Conservation (phyloP, 2,888 invertebrate genomes). For the Sphaerophoria taeniata region DNA sequence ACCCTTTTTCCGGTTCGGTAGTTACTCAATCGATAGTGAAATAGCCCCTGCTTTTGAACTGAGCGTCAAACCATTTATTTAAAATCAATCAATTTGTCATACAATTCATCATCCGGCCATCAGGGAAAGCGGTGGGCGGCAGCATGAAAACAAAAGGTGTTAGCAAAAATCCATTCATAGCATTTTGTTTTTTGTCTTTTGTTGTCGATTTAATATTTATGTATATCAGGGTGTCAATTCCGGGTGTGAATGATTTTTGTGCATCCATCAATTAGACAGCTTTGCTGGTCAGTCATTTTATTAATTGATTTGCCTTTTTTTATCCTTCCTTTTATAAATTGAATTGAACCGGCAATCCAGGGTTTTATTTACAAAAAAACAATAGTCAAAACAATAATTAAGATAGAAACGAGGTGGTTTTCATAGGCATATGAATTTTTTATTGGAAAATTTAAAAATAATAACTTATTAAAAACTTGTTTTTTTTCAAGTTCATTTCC, state of each 20-base stretch:
- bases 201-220: conserved; percentile 22
- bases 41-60: not conserved
- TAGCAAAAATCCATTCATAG: conserved; percentile 34
- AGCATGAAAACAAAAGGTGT: conserved; percentile 48
- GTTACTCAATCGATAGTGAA: conserved; percentile 1
- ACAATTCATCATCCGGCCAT: conserved; percentile 50
- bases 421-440: no score
- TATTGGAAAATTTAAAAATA: not conserved
- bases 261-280: conserved; percentile 69
- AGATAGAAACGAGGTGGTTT: no score
- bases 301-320: conserved; percentile 10
- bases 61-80: not conserved
- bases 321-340: not conserved
- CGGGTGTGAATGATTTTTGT: conserved; percentile 60
- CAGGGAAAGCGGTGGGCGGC: not conserved
- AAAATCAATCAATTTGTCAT: conserved; percentile 58
- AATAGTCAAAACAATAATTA: not conserved
- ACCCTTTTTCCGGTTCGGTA: not conserved
- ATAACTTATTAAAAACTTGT: not conserved
- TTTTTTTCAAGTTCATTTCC: conserved; percentile 15
- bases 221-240: conserved; percentile 38
- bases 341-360: not conserved
- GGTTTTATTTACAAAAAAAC: not conserved
- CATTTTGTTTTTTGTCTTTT: not conserved
- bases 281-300: conserved; percentile 21